Evolutionary conservation across 2,113 vertebrate species (phyloP).

Genomic region (Rousettus leschenaultii): DNA sequence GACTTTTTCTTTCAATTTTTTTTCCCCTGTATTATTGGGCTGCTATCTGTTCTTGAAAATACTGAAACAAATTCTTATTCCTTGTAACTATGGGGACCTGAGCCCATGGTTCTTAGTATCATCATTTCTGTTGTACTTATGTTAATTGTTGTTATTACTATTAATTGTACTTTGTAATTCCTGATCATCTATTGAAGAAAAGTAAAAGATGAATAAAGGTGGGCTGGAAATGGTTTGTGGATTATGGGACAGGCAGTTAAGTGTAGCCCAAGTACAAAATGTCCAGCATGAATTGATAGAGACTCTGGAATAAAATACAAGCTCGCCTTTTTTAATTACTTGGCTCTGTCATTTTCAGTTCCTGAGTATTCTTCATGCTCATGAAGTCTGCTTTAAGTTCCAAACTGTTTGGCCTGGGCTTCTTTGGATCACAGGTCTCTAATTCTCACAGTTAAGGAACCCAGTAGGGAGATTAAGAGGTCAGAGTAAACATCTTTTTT

Average conservation of each 20-base stretch:
- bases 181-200: neutral
- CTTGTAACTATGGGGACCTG: constrained; percentile 33
- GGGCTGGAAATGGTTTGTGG: neutral
- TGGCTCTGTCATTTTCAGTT: neutral
- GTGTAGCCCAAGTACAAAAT: neutral
- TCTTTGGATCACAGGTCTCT: neutral
- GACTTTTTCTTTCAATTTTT: constrained; percentile 14
- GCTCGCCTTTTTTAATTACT: neutral
- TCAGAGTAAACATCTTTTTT: neutral
- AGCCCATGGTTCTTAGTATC: neutral
- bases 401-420: neutral
- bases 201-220: neutral
- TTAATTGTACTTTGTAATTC: constrained; percentile 62
- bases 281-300: neutral
- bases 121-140: constrained; percentile 47
- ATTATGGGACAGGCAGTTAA: neutral
- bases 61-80: constrained; percentile 36
- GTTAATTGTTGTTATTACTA: constrained; percentile 55
- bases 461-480: neutral
- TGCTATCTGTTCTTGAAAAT: constrained; percentile 56
- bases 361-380: neutral
- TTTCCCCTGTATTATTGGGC: neutral
- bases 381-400: neutral
- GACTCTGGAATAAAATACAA: neutral
- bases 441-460: neutral